These are phyloP conservation scores for Calameuta pallipes DNA, from an alignment of 2,888 invertebrate genomes.

Conservation along the genomic window DNA sequence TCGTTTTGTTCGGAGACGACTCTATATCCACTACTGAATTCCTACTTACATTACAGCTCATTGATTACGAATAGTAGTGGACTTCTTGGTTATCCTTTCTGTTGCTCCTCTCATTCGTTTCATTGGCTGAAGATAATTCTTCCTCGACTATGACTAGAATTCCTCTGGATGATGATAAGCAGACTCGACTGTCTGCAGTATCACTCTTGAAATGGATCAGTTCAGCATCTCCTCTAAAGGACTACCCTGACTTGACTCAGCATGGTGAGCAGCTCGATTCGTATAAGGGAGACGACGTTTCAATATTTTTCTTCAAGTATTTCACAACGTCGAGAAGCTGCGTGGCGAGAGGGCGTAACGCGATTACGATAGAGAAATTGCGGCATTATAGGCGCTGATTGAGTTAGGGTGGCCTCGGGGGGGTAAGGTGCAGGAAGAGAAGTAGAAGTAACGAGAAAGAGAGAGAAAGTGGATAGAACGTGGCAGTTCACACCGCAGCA, in stretches of 20 bases:
- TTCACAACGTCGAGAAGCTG: slow-evolving; percentile 20
- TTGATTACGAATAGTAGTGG: slow-evolving; percentile 40
- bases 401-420: slow-evolving; percentile 56
- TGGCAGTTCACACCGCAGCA: slow-evolving; percentile 30
- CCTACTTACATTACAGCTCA: slow-evolving; percentile 36
- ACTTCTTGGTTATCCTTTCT: slow-evolving; percentile 11
- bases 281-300: slow-evolving; percentile 23
- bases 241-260: not conserved
- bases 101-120: not conserved
- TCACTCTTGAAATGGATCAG: not conserved
- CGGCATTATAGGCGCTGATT: slow-evolving; percentile 64
- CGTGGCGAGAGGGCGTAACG: slow-evolving; percentile 47
- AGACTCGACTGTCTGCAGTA: not conserved
- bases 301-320: slow-evolving; percentile 39
- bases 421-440: slow-evolving; percentile 23
- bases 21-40: slow-evolving; percentile 43
- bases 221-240: not conserved
- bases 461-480: slow-evolving; percentile 1
- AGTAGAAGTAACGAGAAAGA: slow-evolving; percentile 13
- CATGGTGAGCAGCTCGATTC: not conserved
- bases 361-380: slow-evolving; percentile 63
- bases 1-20: slow-evolving; percentile 45
- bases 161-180: not conserved
- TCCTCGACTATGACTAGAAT: not conserved
- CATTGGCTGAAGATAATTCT: not conserved